phyloP scores from a whole-genome alignment of 64 coral and sea anemone species.

The Pocillopora verrucosa region DNA sequence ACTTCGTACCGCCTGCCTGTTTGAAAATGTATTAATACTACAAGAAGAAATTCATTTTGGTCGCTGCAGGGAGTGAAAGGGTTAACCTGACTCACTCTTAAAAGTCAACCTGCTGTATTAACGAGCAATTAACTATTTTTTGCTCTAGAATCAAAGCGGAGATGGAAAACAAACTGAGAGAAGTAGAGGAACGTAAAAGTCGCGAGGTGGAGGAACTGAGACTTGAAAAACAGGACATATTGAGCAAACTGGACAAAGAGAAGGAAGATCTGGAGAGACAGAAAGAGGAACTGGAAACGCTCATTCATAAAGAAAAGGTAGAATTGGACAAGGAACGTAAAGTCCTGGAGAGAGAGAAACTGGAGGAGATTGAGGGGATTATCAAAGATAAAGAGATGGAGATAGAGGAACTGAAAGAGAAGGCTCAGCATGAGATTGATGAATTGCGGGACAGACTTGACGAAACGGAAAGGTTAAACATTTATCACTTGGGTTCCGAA shows the following conservation, averaged over 20 bases:
- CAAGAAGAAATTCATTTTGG: no score
- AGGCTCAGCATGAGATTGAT: slow-evolving; percentile 87
- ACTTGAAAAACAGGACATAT: slow-evolving; percentile 60
- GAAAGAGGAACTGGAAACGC: slow-evolving; percentile 78
- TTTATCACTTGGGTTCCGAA: not conserved
- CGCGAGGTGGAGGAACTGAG: slow-evolving; percentile 74
- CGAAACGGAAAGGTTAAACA: slow-evolving; percentile 77
- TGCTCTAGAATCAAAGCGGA: slow-evolving; percentile 78
- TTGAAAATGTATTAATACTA: no score
- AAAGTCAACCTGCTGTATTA: no score
- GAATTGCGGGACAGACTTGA: slow-evolving; percentile 80
- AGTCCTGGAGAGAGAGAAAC: slow-evolving; percentile 81
- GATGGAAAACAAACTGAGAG: slow-evolving; percentile 80
- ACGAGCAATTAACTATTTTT: not conserved
- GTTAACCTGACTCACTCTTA: no score
- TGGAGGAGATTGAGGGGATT: slow-evolving; percentile 84
- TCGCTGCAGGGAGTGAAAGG: no score
- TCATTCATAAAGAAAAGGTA: slow-evolving; percentile 82
- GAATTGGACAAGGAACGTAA: slow-evolving; percentile 72
- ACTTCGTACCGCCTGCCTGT: no score
- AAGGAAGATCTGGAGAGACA: slow-evolving; percentile 68
- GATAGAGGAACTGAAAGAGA: slow-evolving; percentile 86
- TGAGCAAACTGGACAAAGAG: slow-evolving; percentile 78
- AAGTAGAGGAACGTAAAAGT: slow-evolving; percentile 66
- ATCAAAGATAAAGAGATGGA: slow-evolving; percentile 85